Conservation (phyloP, 2,797 vertebrate species). For the Gadopsis bispinosus region DNA sequence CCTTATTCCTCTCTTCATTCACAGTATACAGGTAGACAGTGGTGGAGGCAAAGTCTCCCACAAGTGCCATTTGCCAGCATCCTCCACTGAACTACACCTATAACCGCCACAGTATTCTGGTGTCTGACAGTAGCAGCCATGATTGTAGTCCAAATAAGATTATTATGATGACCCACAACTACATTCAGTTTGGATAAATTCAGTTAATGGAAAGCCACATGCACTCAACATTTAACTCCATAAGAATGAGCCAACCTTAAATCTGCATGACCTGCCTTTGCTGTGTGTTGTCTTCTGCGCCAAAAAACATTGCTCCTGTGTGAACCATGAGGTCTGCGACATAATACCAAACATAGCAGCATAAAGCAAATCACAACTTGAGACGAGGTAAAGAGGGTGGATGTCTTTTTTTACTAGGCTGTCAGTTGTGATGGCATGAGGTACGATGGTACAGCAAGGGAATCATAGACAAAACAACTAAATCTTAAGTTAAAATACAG, state of each 20-base stretch:
- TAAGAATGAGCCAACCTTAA: slow-evolving; percentile 28
- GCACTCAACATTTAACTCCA: slow-evolving; percentile 22
- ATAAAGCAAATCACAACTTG: slow-evolving; percentile 17
- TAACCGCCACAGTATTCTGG: slow-evolving; percentile 51
- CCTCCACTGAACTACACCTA: slow-evolving; percentile 65
- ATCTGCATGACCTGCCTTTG: slow-evolving; percentile 55
- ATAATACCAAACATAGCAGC: slow-evolving; percentile 14
- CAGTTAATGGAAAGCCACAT: slow-evolving; percentile 23
- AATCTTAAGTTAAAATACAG: background rate
- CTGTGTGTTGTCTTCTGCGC: slow-evolving; percentile 38
- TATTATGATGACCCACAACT: slow-evolving; percentile 28
- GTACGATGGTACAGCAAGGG: background rate
- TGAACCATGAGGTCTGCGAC: slow-evolving; percentile 15
- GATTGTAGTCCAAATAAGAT: slow-evolving; percentile 61
- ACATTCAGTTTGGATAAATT: slow-evolving; percentile 24
- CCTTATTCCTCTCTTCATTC: slow-evolving; percentile 63
- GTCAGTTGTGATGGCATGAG: background rate
- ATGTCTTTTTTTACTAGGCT: slow-evolving; percentile 6
- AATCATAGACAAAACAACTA: background rate
- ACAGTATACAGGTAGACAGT: slow-evolving; percentile 77
- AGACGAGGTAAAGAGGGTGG: background rate
- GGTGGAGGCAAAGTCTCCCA: slow-evolving; percentile 80
- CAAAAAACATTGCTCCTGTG: slow-evolving; percentile 22
- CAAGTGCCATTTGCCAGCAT: slow-evolving; percentile 83
- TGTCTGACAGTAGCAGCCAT: slow-evolving; percentile 65